Conservation (phyloP, 2,113 vertebrate genomes). For the Pterocles orientalis region DNA sequence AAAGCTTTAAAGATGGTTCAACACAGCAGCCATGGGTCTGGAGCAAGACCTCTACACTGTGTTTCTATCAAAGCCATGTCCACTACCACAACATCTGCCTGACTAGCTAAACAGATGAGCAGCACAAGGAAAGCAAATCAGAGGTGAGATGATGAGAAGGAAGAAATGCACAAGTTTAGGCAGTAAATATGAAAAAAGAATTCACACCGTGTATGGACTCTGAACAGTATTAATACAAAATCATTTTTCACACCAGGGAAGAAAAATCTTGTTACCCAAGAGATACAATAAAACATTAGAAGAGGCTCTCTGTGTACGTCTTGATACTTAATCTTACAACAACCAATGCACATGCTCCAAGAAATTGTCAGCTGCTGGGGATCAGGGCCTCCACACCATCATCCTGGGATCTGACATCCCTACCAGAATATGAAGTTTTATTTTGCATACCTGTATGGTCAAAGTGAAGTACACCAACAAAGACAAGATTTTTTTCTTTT, state of each 20-base stretch:
- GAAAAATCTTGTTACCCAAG: conserved; percentile 16
- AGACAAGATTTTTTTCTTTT: background rate
- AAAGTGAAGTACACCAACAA: background rate
- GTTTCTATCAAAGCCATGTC: background rate
- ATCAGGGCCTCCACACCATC: background rate
- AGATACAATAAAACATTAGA: conserved; percentile 7
- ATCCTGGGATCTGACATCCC: background rate
- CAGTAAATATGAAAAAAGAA: conserved; percentile 1
- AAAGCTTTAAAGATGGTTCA: background rate
- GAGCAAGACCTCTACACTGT: background rate
- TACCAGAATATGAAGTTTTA: background rate
- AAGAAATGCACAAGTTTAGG: background rate
- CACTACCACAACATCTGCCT: background rate
- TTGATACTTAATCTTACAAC: background rate
- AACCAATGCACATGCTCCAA: background rate
- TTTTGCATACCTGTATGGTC: background rate
- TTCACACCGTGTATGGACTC: background rate
- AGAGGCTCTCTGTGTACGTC: background rate
- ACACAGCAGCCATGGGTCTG: background rate
- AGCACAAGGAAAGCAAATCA: background rate
- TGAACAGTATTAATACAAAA: background rate
- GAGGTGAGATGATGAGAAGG: background rate
- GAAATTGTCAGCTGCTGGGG: background rate
- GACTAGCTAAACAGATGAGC: background rate
- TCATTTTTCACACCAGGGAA: conserved; percentile 8